Conservation (phyloP, 2,888 invertebrate genomes). For the Phragmatobia fuliginosa region DNA sequence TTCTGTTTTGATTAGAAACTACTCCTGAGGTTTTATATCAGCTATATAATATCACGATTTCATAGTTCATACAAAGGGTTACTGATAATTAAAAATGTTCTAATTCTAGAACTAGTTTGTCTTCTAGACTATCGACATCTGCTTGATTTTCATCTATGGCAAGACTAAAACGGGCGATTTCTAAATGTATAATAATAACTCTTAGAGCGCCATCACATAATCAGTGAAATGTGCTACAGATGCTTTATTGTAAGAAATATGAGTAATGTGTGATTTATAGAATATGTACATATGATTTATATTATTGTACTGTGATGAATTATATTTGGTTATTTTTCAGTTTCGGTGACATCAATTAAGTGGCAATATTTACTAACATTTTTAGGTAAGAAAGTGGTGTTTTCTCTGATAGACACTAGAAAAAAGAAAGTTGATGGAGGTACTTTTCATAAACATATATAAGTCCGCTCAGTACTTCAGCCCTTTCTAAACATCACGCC, state of each 20-base stretch:
- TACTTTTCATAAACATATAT: background rate
- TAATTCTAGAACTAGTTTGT: background rate
- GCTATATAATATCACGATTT: background rate
- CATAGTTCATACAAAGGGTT: background rate
- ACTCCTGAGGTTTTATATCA: background rate
- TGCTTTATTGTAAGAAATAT: conserved; percentile 43
- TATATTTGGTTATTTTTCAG: conserved; percentile 58
- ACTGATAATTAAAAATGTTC: background rate
- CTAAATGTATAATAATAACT: background rate
- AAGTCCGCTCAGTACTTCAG: background rate
- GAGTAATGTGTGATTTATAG: conserved; percentile 49
- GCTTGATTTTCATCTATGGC: background rate
- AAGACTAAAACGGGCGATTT: background rate
- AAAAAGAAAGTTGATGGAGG: background rate
- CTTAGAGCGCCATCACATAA: background rate
- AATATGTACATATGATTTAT: conserved; percentile 45
- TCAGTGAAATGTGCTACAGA: conserved; percentile 45
- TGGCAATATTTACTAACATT: conserved; percentile 3
- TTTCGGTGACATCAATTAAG: conserved; percentile 36
- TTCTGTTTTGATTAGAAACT: too few relatives aligned
- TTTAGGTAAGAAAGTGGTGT: background rate
- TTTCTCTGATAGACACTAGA: background rate
- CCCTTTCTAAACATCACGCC: conserved; percentile 4
- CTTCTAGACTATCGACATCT: background rate
- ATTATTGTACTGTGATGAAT: conserved; percentile 67